phyloP scores from a whole-genome alignment of 2,888 invertebrate species.

The Diarsia dahlii region DNA sequence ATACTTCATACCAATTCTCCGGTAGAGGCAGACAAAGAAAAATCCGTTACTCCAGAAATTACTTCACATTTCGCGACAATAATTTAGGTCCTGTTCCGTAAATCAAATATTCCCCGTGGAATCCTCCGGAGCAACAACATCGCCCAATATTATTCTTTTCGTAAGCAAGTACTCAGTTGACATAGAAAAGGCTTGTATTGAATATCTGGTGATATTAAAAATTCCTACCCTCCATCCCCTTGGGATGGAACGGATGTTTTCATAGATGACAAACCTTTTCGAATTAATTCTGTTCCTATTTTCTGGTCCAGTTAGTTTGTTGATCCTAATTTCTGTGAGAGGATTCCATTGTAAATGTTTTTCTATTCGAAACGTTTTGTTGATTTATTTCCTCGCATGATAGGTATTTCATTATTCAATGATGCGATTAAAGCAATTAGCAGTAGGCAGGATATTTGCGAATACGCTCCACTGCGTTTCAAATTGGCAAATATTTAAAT shows the following conservation, averaged over 20 bases:
- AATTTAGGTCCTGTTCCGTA: conserved; percentile 64
- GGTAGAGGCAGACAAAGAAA: conserved; percentile 60
- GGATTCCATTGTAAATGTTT: conserved; percentile 41
- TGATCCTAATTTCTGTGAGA: conserved; percentile 48
- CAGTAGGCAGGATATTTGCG: conserved; percentile 7
- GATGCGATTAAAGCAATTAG: conserved; percentile 30
- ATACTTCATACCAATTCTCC: conserved; percentile 46
- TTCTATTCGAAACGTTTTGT: conserved; percentile 28
- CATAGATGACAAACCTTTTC: conserved; percentile 64
- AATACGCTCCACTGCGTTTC: conserved; percentile 16
- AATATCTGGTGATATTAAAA: conserved; percentile 82
- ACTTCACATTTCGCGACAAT: conserved; percentile 63
- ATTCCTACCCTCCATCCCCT: conserved; percentile 73
- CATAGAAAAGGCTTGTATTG: conserved; percentile 75
- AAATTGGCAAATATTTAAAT: conserved; percentile 47
- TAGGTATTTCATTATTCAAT: conserved; percentile 22
- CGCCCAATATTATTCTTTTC: conserved; percentile 65
- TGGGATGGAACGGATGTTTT: conserved; percentile 61
- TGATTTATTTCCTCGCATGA: conserved; percentile 19
- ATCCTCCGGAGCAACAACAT: conserved; percentile 56
- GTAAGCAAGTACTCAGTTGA: conserved; percentile 70
- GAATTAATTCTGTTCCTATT: conserved; percentile 61
- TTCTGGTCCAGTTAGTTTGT: conserved; percentile 55
- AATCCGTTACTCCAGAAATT: conserved; percentile 60
- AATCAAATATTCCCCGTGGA: conserved; percentile 66